Percentiles rank a stretch among this genome's conserved stretches.
These are phyloP conservation scores for Pandemis cinnamomeana DNA, from an alignment of 2,888 invertebrate species.

Conservation along the genomic window DNA sequence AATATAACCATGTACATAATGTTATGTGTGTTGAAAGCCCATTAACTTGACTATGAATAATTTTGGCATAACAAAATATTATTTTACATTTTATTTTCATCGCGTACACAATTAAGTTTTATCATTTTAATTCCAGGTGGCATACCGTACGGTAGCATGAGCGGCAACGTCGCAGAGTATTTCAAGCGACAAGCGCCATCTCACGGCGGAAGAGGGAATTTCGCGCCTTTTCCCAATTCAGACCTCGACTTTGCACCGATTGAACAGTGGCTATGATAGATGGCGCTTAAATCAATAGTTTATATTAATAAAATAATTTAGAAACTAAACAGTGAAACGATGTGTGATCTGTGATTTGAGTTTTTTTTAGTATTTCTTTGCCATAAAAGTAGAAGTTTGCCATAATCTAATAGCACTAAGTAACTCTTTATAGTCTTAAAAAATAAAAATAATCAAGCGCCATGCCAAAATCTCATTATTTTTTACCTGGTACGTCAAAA, in stretches of 20 bases:
- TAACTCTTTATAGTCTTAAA: neutral
- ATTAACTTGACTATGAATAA: too few species aligned
- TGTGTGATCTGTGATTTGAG: constrained; percentile 2
- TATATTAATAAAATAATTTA: neutral
- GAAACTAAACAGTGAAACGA: neutral
- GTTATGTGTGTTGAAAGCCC: too few species aligned
- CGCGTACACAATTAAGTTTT: neutral
- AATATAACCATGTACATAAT: too few species aligned
- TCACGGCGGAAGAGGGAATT: constrained; percentile 54
- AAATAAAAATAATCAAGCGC: neutral
- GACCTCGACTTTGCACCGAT: constrained; percentile 65
- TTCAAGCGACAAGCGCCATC: constrained; percentile 64
- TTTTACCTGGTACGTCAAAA: neutral
- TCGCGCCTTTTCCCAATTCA: constrained; percentile 42
- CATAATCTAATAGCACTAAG: neutral
- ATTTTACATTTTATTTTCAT: too few species aligned
- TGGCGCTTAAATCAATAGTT: constrained; percentile 48
- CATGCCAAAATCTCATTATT: neutral
- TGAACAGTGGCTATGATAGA: constrained; percentile 69
- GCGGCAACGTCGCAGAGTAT: constrained; percentile 83
- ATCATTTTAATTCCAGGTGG: constrained; percentile 75
- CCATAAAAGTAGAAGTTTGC: constrained; percentile 6
- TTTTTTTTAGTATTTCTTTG: neutral
- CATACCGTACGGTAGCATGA: constrained; percentile 86
- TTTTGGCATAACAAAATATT: too few species aligned